Conservation (phyloP, 1,140 invertebrate species). For the Drosophila kurseongensis region DNA sequence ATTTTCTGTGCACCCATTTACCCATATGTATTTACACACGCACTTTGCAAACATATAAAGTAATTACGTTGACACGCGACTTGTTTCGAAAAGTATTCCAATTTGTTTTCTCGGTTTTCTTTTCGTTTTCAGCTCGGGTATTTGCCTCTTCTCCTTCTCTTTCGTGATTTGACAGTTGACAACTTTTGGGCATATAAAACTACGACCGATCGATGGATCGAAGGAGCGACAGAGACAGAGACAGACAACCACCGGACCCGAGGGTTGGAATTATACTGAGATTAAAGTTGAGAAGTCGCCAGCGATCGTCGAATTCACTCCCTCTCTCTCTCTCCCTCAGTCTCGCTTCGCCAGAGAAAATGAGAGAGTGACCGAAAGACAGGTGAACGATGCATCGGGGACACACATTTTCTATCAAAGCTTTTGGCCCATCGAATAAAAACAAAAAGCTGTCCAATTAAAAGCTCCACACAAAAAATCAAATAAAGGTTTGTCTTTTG, state of each 20-base stretch:
- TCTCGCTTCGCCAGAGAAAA: constrained; percentile 14
- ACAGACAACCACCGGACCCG: constrained; percentile 66
- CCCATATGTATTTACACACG: constrained; percentile 30
- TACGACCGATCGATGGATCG: constrained; percentile 11
- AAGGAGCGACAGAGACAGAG: constrained; percentile 8
- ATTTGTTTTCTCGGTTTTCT: constrained; percentile 41
- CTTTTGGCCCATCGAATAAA: constrained; percentile 21
- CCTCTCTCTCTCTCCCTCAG: constrained; percentile 1
- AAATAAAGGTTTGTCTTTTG: constrained; percentile 31
- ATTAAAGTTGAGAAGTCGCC: constrained; percentile 32
- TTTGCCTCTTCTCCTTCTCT: constrained; percentile 21
- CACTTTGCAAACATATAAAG: constrained; percentile 59
- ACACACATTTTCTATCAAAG: constrained; percentile 41
- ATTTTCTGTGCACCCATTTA: constrained; percentile 19
- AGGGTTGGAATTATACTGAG: constrained; percentile 77
- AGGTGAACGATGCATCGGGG: constrained; percentile 39
- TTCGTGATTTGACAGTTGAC: constrained; percentile 64
- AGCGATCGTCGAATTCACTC: constrained; percentile 8
- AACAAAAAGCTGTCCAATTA: constrained; percentile 28
- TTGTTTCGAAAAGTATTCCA: constrained; percentile 72
- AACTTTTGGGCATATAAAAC: constrained; percentile 67
- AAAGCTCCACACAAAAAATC: constrained; percentile 49
- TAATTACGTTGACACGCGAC: constrained; percentile 71
- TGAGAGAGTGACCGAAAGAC: constrained; percentile 22
- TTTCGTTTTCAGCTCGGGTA: constrained; percentile 22